Percentiles rank a stretch among this genome's conserved stretches.
Evolutionary conservation across 2,113 vertebrate genomes (phyloP).

Genomic region (Ptyas mucosa): DNA sequence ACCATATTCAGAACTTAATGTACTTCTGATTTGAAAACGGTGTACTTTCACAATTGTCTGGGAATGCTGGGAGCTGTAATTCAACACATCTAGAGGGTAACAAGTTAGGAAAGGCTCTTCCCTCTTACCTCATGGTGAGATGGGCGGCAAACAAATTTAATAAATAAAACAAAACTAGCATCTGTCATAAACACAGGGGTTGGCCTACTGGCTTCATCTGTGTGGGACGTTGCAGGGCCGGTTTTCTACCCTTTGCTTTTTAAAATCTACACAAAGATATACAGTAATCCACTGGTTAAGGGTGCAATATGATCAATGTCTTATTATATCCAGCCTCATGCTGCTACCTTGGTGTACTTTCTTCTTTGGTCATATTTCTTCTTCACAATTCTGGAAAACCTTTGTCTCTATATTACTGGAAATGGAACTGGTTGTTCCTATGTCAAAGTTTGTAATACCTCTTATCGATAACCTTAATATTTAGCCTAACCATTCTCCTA

Average conservation of each 20-base stretch:
- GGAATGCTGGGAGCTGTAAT: not conserved
- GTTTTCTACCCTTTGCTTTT: not conserved
- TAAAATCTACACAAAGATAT: not conserved
- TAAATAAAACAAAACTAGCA: not conserved
- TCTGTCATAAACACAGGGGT: not conserved
- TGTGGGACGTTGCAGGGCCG: not conserved
- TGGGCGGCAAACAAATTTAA: not conserved
- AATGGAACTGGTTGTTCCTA: constrained; percentile 39
- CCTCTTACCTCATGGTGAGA: not conserved
- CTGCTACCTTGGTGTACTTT: not conserved
- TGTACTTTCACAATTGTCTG: not conserved
- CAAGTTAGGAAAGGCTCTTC: not conserved
- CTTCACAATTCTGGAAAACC: not conserved
- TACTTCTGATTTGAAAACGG: not conserved
- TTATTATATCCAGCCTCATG: not conserved
- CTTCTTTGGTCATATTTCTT: not conserved
- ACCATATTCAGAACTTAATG: not conserved
- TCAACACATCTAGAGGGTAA: not conserved
- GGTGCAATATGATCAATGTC: not conserved
- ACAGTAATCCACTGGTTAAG: not conserved
- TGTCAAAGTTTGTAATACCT: not conserved
- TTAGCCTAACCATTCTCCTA: constrained; percentile 39
- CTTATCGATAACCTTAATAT: constrained; percentile 38
- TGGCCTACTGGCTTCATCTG: not conserved
- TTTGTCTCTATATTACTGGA: constrained; percentile 8